Conservation (phyloP, 1,140 invertebrate genomes). For the Drosophila melanica region DNA sequence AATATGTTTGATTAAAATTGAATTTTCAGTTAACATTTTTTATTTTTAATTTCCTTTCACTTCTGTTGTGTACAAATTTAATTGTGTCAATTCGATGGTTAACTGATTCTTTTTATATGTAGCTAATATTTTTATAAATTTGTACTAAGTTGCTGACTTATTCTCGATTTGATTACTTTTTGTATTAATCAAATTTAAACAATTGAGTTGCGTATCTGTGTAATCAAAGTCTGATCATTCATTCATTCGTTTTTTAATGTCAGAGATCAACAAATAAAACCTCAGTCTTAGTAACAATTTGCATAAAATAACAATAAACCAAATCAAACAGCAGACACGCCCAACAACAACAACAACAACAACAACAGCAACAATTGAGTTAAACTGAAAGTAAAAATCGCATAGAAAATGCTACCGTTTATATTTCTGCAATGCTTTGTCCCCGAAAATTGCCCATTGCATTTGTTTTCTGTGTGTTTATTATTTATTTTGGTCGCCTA, state of each 20-base stretch:
- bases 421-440: slow-evolving; percentile 29
- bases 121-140: too few relatives aligned
- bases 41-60: neutral
- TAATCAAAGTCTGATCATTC: slow-evolving; percentile 14
- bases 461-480: slow-evolving; percentile 36
- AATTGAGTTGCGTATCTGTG: slow-evolving; percentile 5
- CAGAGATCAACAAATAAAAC: slow-evolving; percentile 28
- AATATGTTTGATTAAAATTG: slow-evolving; percentile 47
- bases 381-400: slow-evolving; percentile 73
- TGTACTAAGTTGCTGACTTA: too few relatives aligned
- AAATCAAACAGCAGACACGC: slow-evolving; percentile 58
- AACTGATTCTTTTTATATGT: too few relatives aligned
- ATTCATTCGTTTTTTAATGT: slow-evolving; percentile 13
- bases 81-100: slow-evolving; percentile 10
- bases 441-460: slow-evolving; percentile 10
- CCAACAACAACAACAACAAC: slow-evolving; percentile 17
- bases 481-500: slow-evolving; percentile 73
- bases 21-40: slow-evolving; percentile 27
- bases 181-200: slow-evolving; percentile 1
- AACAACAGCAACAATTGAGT: slow-evolving; percentile 10
- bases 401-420: slow-evolving; percentile 72
- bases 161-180: too few relatives aligned
- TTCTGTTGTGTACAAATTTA: slow-evolving; percentile 18
- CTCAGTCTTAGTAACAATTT: slow-evolving; percentile 50
- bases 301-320: slow-evolving; percentile 71